Conservation (phyloP, 2,113 vertebrate species). For the Chaetorhynchus papuensis region DNA sequence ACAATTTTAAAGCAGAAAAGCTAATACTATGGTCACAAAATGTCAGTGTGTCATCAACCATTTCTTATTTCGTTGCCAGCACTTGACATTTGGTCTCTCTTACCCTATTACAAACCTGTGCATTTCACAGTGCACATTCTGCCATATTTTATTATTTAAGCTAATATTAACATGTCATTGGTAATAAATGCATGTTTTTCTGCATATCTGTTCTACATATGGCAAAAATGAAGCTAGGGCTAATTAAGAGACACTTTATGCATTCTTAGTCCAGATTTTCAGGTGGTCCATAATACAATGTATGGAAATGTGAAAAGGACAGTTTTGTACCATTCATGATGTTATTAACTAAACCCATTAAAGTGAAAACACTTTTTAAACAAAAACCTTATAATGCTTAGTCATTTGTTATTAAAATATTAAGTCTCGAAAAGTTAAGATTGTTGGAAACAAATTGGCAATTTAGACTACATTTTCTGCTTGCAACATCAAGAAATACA, state of each 20-base stretch:
- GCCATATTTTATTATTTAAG: conserved; percentile 58
- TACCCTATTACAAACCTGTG: conserved; percentile 28
- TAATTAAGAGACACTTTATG: conserved; percentile 68
- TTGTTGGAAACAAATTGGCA: background rate
- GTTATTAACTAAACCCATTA: conserved; percentile 81
- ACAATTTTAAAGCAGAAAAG: conserved; percentile 54
- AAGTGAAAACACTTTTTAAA: conserved; percentile 78
- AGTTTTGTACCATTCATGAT: conserved; percentile 80
- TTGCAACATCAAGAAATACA: background rate
- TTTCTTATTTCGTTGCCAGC: conserved; percentile 37
- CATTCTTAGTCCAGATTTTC: conserved; percentile 74
- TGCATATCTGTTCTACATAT: conserved; percentile 52
- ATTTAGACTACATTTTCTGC: background rate
- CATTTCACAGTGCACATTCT: conserved; percentile 39
- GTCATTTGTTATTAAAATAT: conserved; percentile 41
- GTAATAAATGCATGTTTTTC: conserved; percentile 71
- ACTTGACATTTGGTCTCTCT: conserved; percentile 46
- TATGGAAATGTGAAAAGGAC: conserved; percentile 78
- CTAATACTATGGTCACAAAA: conserved; percentile 51
- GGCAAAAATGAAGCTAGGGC: conserved; percentile 63
- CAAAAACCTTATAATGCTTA: conserved; percentile 67
- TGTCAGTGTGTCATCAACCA: conserved; percentile 36
- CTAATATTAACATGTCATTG: conserved; percentile 49
- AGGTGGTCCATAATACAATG: conserved; percentile 73
- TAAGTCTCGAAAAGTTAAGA: background rate